Evolutionary conservation across 2,888 invertebrate species (phyloP).

Genomic region (Eristalinus aeneus): DNA sequence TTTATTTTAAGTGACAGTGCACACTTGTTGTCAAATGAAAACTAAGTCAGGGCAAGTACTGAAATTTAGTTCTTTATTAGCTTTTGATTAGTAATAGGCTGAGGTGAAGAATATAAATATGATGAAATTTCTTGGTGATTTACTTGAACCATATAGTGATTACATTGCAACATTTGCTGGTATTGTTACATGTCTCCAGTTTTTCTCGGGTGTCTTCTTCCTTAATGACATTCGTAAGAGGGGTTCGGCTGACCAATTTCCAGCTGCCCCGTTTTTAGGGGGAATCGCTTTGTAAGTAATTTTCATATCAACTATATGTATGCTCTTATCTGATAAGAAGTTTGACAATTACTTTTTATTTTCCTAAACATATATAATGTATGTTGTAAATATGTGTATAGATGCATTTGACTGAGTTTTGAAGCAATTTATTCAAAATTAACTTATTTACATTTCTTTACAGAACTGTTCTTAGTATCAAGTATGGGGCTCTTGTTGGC

Average conservation of each 20-base stretch:
- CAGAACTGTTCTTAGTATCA: slow-evolving; percentile 88
- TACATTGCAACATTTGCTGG: slow-evolving; percentile 84
- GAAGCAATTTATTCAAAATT: no score
- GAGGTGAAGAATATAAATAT: slow-evolving; percentile 64
- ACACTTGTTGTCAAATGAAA: slow-evolving; percentile 25
- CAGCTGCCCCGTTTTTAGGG: slow-evolving; percentile 88
- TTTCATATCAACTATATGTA: not conserved
- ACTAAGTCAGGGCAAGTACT: not conserved
- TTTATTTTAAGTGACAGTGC: slow-evolving; percentile 1
- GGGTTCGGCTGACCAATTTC: slow-evolving; percentile 84
- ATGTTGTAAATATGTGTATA: not conserved
- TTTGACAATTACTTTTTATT: not conserved
- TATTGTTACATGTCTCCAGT: slow-evolving; percentile 89
- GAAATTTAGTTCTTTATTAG: slow-evolving; percentile 17
- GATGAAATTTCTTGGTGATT: slow-evolving; percentile 75
- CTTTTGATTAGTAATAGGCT: not conserved
- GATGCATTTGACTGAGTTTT: not conserved
- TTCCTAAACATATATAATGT: no score
- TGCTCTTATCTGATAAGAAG: not conserved
- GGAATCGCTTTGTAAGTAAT: slow-evolving; percentile 88
- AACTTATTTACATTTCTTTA: not conserved
- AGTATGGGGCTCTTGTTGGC: slow-evolving; percentile 87
- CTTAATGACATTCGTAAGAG: slow-evolving; percentile 88
- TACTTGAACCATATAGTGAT: slow-evolving; percentile 77
- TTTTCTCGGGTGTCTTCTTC: slow-evolving; percentile 89